Percentiles rank a stretch among this genome's conserved stretches.
phyloP scores from a whole-genome alignment of 2,888 invertebrate genomes.

The Caenorhabditis wallacei region DNA sequence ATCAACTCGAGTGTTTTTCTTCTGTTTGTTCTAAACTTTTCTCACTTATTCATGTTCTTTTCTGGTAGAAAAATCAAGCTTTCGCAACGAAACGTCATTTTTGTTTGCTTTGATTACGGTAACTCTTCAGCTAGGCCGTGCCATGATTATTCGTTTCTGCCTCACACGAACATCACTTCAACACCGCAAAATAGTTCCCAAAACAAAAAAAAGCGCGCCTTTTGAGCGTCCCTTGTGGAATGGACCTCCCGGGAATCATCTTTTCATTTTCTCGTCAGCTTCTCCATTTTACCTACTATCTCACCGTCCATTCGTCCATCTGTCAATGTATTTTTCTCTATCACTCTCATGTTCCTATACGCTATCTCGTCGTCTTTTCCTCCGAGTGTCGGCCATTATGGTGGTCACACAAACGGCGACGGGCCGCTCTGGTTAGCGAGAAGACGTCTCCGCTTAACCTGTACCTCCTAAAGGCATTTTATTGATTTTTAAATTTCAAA shows the following conservation, averaged over 20 bases:
- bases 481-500: constrained; percentile 47
- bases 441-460: constrained; percentile 55
- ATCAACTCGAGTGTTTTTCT: too few relatives aligned
- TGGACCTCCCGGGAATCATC: constrained; percentile 45
- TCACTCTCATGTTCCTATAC: constrained; percentile 19
- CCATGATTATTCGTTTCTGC: constrained; percentile 9
- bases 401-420: constrained; percentile 44
- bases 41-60: not conserved
- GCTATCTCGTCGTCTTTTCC: constrained; percentile 37
- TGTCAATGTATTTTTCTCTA: constrained; percentile 42
- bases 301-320: constrained; percentile 39
- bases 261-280: constrained; percentile 28
- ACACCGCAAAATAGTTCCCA: constrained; percentile 8
- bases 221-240: constrained; percentile 33
- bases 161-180: constrained; percentile 1
- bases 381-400: constrained; percentile 47
- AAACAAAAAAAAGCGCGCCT: constrained; percentile 14
- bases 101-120: constrained; percentile 5
- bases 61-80: too few relatives aligned
- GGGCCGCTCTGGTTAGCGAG: constrained; percentile 41
- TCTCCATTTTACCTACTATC: constrained; percentile 27
- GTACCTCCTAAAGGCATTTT: constrained; percentile 46
- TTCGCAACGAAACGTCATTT: too few relatives aligned
- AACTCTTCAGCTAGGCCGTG: not conserved
- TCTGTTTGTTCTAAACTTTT: too few relatives aligned